phyloP scores from a whole-genome alignment of 2,888 invertebrate genomes.

The Chymomyza fuscimana region DNA sequence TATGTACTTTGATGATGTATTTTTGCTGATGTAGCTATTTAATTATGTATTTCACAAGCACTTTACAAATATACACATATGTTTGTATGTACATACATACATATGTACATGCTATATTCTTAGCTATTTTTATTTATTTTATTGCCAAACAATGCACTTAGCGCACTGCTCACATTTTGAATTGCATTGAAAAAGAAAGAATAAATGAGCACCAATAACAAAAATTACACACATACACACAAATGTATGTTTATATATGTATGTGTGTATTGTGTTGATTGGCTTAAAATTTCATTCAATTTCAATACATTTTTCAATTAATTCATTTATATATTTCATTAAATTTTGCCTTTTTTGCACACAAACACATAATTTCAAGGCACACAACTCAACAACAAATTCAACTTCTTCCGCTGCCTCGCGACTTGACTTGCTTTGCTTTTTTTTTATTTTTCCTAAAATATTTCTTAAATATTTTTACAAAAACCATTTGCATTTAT shows the following conservation, averaged over 20 bases:
- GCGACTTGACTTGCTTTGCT: background rate
- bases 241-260: background rate
- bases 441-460: background rate
- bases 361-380: background rate
- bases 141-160: too few species aligned
- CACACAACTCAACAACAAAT: background rate
- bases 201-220: background rate
- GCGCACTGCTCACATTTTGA: background rate
- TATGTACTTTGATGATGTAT: background rate
- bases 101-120: too few species aligned
- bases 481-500: slow-evolving; percentile 17
- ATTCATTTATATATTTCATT: background rate
- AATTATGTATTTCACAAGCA: background rate
- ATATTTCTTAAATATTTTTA: background rate
- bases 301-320: background rate
- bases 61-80: background rate
- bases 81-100: background rate
- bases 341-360: slow-evolving; percentile 18
- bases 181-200: background rate
- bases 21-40: background rate
- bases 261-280: background rate
- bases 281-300: slow-evolving; percentile 7
- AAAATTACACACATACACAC: background rate
- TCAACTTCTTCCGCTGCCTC: too few species aligned
- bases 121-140: too few species aligned